Percentiles rank a stretch among this genome's conserved stretches.
These are phyloP conservation scores for Epizoanthus rinbou DNA, from an alignment of 92 coral and sea anemone species.

Conservation along the genomic window DNA sequence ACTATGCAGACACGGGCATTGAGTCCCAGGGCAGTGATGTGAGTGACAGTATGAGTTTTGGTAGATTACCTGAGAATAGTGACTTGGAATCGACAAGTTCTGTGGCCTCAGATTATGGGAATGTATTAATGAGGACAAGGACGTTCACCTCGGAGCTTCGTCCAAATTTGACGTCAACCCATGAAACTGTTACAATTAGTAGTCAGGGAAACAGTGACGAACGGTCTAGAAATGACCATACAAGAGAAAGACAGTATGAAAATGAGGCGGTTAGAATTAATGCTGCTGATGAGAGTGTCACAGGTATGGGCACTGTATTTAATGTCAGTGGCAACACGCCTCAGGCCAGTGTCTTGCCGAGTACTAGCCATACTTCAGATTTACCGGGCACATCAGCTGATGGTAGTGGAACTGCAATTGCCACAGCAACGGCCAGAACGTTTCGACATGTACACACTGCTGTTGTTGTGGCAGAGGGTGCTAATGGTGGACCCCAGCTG, in stretches of 20 bases:
- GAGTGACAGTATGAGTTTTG: slow-evolving; percentile 42
- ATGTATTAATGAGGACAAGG: slow-evolving; percentile 33
- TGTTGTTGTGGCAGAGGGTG: slow-evolving; percentile 78
- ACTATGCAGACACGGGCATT: slow-evolving; percentile 46
- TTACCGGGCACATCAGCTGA: slow-evolving; percentile 62
- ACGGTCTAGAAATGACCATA: neutral
- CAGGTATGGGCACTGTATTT: slow-evolving; percentile 35
- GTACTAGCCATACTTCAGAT: slow-evolving; percentile 64
- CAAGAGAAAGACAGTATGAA: neutral
- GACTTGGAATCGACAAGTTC: slow-evolving; percentile 24
- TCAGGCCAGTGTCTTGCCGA: slow-evolving; percentile 62
- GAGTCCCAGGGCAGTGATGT: slow-evolving; percentile 18
- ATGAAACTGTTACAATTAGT: slow-evolving; percentile 32
- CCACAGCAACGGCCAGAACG: slow-evolving; percentile 91
- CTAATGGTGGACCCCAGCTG: slow-evolving; percentile 79
- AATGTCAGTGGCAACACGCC: slow-evolving; percentile 68
- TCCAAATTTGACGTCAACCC: slow-evolving; percentile 32
- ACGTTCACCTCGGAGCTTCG: slow-evolving; percentile 39
- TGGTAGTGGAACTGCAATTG: slow-evolving; percentile 84
- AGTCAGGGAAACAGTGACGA: neutral
- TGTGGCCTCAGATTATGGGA: slow-evolving; percentile 27
- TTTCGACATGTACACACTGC: slow-evolving; percentile 89
- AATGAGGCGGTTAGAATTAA: slow-evolving; percentile 32
- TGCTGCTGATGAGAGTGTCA: slow-evolving; percentile 28
- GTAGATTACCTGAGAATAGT: slow-evolving; percentile 10